These are phyloP conservation scores for Halictus rubicundus DNA, from an alignment of 1,140 invertebrate species.

Conservation along the genomic window DNA sequence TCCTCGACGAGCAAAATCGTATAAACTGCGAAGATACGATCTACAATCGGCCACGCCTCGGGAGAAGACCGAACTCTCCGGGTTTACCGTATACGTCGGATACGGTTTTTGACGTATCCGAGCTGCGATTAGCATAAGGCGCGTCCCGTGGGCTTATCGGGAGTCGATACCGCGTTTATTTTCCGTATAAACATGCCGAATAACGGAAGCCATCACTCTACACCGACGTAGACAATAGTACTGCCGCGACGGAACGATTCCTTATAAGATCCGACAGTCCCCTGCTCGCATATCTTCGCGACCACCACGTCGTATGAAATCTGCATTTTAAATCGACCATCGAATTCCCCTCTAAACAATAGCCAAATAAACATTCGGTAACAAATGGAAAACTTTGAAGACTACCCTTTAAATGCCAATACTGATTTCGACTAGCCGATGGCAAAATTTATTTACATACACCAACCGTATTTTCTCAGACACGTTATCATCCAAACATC, in stretches of 20 bases:
- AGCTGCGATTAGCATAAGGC: conserved; percentile 50
- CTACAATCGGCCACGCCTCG: conserved; percentile 49
- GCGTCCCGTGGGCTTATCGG: conserved; percentile 46
- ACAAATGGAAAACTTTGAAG: neutral
- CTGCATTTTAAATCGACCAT: neutral
- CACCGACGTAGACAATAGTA: conserved; percentile 41
- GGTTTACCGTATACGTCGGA: conserved; percentile 57
- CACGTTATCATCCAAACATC: neutral
- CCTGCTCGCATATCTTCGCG: neutral
- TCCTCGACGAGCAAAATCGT: conserved; percentile 55
- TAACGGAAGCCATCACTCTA: conserved; percentile 50
- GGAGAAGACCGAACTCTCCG: conserved; percentile 52
- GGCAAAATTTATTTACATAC: no score
- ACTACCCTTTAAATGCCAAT: no score
- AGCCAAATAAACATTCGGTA: neutral
- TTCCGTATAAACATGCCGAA: conserved; percentile 37
- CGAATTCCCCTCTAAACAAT: neutral
- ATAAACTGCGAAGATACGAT: conserved; percentile 60
- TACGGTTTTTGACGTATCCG: conserved; percentile 56
- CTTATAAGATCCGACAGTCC: neutral
- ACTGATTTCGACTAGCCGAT: no score
- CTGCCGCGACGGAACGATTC: neutral
- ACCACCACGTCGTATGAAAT: neutral
- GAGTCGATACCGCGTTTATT: conserved; percentile 38
- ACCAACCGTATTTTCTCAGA: no score